Evolutionary conservation across 2,113 vertebrate genomes (phyloP).

Genomic region (Sapayoa aenigma): DNA sequence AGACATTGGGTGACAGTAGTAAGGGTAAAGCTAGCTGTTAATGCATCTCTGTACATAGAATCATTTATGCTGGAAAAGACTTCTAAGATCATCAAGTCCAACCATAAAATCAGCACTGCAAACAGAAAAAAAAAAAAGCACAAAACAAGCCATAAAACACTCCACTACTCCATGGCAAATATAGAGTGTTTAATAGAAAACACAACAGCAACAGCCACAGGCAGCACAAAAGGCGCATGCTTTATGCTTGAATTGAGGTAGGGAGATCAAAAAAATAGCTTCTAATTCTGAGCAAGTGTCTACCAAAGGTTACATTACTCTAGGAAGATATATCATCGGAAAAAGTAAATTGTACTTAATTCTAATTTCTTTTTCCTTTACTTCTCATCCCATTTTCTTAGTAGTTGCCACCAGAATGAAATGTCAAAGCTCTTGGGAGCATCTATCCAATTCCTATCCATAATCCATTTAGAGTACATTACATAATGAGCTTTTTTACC

Average conservation of each 20-base stretch:
- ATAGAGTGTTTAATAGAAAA: neutral
- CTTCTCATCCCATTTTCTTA: neutral
- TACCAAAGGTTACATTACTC: neutral
- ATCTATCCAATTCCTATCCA: neutral
- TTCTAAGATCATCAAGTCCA: neutral
- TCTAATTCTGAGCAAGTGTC: neutral
- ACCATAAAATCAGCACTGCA: neutral
- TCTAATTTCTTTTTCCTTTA: neutral
- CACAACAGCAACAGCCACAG: neutral
- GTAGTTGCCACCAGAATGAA: neutral
- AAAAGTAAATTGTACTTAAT: neutral
- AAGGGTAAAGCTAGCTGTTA: neutral
- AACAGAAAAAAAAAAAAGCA: neutral
- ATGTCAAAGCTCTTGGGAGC: neutral
- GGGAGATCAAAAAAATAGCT: neutral
- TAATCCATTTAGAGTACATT: neutral
- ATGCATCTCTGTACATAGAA: neutral
- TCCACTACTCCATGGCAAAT: neutral
- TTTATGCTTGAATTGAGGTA: neutral
- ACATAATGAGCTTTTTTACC: neutral
- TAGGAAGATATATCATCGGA: neutral
- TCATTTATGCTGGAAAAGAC: neutral
- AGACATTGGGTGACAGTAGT: neutral
- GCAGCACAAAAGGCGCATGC: neutral
- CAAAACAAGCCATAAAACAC: neutral